Base-by-base conservation (phyloP, 1,140 invertebrate genomes). In the Scaptomyza graminum region DNA sequence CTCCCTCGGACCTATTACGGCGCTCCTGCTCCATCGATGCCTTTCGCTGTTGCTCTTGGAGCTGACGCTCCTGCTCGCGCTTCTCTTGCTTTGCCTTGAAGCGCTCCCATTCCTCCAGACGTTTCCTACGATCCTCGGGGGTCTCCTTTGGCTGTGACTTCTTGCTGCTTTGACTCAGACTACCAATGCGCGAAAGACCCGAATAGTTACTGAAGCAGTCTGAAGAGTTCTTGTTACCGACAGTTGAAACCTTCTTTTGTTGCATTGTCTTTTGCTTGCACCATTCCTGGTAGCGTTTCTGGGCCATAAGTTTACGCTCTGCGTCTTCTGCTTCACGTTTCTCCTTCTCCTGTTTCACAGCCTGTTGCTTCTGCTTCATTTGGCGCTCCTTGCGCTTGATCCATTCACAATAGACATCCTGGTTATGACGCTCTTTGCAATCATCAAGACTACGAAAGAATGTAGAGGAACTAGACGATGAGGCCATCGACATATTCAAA, bases 261-360 rank as follows among this genome's bases (percentile, higher is more conserved):
- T 68, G 55, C 15, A 18, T 0, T 37, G 56, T 52, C 51, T 84
- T 79, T 6, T 52, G 60, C 6, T 54, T 47, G 5, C 60, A 67
- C 83, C 83, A 87, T 15, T 83, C 59, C 37, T 79, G 46, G 12
- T 71, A 87, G 6, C 60, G 62, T 0, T 74, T 72, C 54, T 83
- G 61, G 37, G 83, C 46, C 7, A 66, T 9, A n/a, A 67, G 63
- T 8, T 88, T 65, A 6, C 83, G 83, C 25, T 55, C 12, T 0
- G 67, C 82, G 0, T 28, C 39, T 22, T 88, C 84, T 0, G 57
- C 62, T 1, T 79, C 69, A 0, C 59, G 68, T 9, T 76, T 67
- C 41, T 88, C 59, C 0, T 22, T 49, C 66, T 76, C 59, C 54
- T 31, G 13, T 15, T 79, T 83, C 9, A 64, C 83, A 0, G 67